Evolutionary conservation across 2,888 invertebrate species (phyloP), one percentile per base, ranked within the genome.

Genomic region (Drosophila fungiperda): DNA sequence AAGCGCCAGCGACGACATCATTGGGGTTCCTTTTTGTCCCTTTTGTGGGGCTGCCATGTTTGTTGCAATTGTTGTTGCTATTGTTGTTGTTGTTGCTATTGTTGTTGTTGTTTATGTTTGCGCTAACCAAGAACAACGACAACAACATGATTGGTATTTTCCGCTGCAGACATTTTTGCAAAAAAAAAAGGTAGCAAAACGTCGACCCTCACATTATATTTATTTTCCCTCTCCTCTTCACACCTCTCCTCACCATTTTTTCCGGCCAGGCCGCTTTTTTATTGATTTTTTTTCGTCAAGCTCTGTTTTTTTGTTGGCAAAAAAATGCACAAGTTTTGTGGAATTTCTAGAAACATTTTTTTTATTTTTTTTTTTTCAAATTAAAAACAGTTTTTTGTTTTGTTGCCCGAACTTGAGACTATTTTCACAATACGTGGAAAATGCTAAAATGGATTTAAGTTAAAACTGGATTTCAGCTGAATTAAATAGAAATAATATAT

Each of bases 141-240:
- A 89, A 75, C 90, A 80, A 76, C 82, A 87, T 87, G 87, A 87
- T 87, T 87, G 87, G 88, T 78, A 87, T 85, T 89, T 87, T 87
- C 87, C 87, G 87, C 76, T 80, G 89, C 88, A 87, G 87, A 87
- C 90, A 89, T 85, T 85, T 89, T 84, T 74, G 68, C 80, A 77
- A 75, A 15, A 49, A 49, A 77, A 75, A 15, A 80, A 78, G 73
- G 72, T 73, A 68, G 73, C 73, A 29, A 62, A 57, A 55, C 36
- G 48, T 59, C 79, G 83, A 71, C 84, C 86, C 78, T 68, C 73
- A 77, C 73, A 78, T 75, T 90, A 60, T 68, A 79, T 63, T 66
- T 60, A 35, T 52, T 33, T 63, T 66, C 59, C 36, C 52, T 32
- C 52, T 35, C 59, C 52, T 52, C 64, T 71, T 62, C 65, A 55